Evolutionary conservation across 2,113 vertebrate genomes (phyloP).

Genomic region (Taurulus bubalis): DNA sequence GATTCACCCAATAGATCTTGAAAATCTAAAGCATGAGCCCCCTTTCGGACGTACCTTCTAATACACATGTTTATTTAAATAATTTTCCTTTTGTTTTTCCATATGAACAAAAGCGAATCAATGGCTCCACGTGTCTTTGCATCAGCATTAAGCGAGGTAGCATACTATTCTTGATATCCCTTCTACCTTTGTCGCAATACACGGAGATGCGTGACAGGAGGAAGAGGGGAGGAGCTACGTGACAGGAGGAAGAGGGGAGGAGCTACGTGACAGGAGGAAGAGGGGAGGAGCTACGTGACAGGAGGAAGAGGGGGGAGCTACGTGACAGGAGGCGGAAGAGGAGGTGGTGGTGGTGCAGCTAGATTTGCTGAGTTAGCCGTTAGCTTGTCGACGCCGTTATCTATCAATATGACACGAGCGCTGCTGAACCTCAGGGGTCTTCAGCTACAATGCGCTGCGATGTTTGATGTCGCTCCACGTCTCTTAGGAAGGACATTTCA

Average conservation of each 20-base stretch:
- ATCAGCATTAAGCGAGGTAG: neutral
- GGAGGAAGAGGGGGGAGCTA: neutral
- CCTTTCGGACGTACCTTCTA: neutral
- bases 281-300: neutral
- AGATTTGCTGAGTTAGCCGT: neutral
- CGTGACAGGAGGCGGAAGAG: neutral
- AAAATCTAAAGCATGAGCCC: neutral
- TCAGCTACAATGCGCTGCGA: neutral
- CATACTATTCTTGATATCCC: neutral
- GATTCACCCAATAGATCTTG: neutral
- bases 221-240: neutral
- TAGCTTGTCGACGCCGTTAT: neutral
- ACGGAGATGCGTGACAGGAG: neutral
- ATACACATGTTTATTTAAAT: too few relatives aligned
- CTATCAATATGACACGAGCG: conserved; percentile 23
- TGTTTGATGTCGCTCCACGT: neutral
- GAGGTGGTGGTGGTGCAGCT: neutral
- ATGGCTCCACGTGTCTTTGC: neutral
- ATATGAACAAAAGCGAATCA: too few relatives aligned
- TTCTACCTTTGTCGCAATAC: neutral
- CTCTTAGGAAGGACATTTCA: neutral
- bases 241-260: neutral
- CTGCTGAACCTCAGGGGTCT: neutral
- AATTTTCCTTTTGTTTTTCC: neutral
- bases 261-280: neutral